Conservation (phyloP, 2,113 vertebrate genomes). For the Strigops habroptila region DNA sequence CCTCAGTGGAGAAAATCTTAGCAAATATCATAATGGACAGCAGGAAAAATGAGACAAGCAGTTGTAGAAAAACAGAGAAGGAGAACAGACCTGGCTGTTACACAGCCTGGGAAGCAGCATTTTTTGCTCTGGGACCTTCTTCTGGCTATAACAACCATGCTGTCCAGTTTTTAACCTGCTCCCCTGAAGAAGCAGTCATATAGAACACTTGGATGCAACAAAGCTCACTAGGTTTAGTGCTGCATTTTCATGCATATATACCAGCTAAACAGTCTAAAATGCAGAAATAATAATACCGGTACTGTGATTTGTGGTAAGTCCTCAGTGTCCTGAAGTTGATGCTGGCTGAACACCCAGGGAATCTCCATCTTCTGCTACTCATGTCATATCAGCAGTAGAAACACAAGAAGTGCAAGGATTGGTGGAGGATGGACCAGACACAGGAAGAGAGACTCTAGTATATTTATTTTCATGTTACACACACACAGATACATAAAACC, state of each 20-base stretch:
- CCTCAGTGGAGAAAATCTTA: background rate
- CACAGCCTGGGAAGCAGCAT: background rate
- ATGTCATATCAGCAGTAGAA: background rate
- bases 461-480: slow-evolving; percentile 1
- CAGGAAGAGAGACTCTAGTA: background rate
- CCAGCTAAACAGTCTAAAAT: background rate
- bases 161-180: background rate
- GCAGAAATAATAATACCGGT: background rate
- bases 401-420: background rate
- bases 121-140: background rate
- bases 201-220: background rate
- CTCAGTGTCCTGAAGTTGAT: background rate
- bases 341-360: background rate
- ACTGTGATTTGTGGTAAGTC: background rate
- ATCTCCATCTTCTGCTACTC: background rate
- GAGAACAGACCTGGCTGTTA: background rate
- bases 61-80: background rate
- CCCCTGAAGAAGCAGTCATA: background rate
- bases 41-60: background rate
- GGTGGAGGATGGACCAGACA: background rate
- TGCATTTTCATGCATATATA: background rate
- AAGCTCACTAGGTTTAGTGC: background rate
- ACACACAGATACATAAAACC: background rate
- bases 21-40: background rate
- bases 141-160: background rate